Evolutionary conservation across 2,113 vertebrate genomes (phyloP), one percentile per base, ranked within the genome.

Genomic region (Lasiurus borealis): DNA sequence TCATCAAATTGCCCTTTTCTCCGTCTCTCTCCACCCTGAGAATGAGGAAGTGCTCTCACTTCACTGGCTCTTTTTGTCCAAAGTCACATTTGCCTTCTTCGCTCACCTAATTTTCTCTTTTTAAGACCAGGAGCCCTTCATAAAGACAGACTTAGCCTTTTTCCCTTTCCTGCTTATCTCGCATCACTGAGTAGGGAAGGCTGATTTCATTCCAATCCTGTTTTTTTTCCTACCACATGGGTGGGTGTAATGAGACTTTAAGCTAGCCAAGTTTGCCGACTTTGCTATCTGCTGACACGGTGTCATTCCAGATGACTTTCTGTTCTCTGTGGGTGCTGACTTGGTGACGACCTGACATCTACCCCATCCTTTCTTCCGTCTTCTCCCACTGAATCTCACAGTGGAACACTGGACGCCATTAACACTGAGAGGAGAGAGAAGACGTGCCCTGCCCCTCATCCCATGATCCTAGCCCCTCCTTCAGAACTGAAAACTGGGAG

Each of bases 51-150:
- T 71, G 10, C 71, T 90, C 48, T 91, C 90, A 69, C 34, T 85
- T 93, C 76, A 29, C 23, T 84, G n/a, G 27, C 77, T 93, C 48
- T 68, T 44, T 95, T 96, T 97, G 88, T 94, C 92, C 62, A 91
- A 84, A 93, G 88, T 93, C 59, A 54, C n/a, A 80, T 48, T 82
- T 88, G 75, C 12, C 18, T 95, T 80, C 59, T 90, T 88, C 85
- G 93, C 50, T 82, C 72, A 48, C 57, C 44, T 89, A 52, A 77
- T 87, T 90, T 91, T 89, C 62, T 87, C 44, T 73, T 95, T 88
- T 90, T 52, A 90, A 94, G 64, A 46, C 31, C 10, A 50, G 48
- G 59, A 93, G 73, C n/a, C 40, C n/a, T 93, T 85, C 31, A 2
- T 50, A 57, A 90, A 36, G 19, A 73, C 54, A 88, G 25, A 77